Evolutionary conservation across 2,797 vertebrate species (phyloP), one percentile per base, ranked within the genome.

Genomic region (Crenuchus spilurus): DNA sequence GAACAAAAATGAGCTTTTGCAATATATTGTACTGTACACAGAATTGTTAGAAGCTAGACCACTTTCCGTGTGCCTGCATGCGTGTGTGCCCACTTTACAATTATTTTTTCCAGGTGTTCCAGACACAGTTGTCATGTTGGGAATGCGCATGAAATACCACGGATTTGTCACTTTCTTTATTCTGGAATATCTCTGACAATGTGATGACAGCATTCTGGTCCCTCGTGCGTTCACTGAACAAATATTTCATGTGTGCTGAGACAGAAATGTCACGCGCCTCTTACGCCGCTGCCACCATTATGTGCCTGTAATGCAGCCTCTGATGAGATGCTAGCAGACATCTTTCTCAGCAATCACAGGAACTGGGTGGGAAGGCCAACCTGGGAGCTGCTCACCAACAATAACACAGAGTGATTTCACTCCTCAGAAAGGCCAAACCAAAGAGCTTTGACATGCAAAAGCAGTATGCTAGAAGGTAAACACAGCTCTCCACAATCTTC

Each of bases 211-310:
- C n/a, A 20, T 30, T 70, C 39, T 26, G 11, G 22, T 66, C 31
- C 41, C 31, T 37, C 33, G 20, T 20, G 58, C 41, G n/a, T 16
- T 13, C 1, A 3, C 71, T 57, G 20, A 73, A 77, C 74, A 79
- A 81, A 78, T 42, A 76, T 69, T 65, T 74, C 20, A 57, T 35
- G 49, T 44, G 51, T 35, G 69, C 35, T 41, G 62, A 74, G 66
- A 74, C 51, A 65, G 61, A 82, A 82, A 82, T 79, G 66, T 74
- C 74, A 74, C 28, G 11, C 48, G 33, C 62, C 73, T 72, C 31
- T 44, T 3, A 46, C 55, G 60, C 48, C n/a, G 35, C 26, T 51
- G 20, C 10, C n/a, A 9, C 61, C 70, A 63, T 73, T 76, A 73
- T 67, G 60, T 49, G 61, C 64, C 73, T 30, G 37, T 62, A 70